Percentiles rank a stretch among this genome's conserved stretches.
These are phyloP conservation scores for Antheraea assamensis DNA, from an alignment of 2,888 invertebrate species.

Conservation along the genomic window DNA sequence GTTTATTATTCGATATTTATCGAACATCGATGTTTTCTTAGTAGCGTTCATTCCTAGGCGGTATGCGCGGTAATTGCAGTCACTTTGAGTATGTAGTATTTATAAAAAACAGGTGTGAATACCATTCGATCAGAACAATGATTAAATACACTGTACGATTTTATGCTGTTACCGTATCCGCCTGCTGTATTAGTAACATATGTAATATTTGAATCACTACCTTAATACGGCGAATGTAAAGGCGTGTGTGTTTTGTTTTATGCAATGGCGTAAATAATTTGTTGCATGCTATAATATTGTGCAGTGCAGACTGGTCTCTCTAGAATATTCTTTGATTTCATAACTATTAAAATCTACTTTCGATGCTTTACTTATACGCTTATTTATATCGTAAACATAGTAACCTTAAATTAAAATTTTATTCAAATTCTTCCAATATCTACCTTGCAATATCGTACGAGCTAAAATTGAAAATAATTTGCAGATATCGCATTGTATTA, in stretches of 20 bases:
- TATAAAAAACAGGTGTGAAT: conserved; percentile 18
- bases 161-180: not conserved
- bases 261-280: not conserved
- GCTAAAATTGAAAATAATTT: not conserved
- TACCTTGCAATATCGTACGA: not conserved
- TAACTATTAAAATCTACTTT: not conserved
- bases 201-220: not conserved
- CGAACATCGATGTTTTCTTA: too few relatives aligned
- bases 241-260: not conserved
- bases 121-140: conserved; percentile 9
- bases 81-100: not conserved
- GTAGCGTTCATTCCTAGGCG: not conserved
- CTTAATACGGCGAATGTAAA: not conserved
- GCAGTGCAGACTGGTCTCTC: not conserved
- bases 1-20: too few relatives aligned
- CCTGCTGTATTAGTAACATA: not conserved
- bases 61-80: conserved; percentile 2
- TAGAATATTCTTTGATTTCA: not conserved
- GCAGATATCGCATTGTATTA: too few relatives aligned
- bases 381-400: not conserved
- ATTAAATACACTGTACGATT: conserved; percentile 1
- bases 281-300: not conserved
- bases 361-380: not conserved
- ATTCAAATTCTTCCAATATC: not conserved
- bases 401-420: not conserved